Percentiles rank a stretch among this genome's conserved stretches.
Evolutionary conservation across 2,797 vertebrate genomes (phyloP).

Genomic region (Enteromius viviparus): DNA sequence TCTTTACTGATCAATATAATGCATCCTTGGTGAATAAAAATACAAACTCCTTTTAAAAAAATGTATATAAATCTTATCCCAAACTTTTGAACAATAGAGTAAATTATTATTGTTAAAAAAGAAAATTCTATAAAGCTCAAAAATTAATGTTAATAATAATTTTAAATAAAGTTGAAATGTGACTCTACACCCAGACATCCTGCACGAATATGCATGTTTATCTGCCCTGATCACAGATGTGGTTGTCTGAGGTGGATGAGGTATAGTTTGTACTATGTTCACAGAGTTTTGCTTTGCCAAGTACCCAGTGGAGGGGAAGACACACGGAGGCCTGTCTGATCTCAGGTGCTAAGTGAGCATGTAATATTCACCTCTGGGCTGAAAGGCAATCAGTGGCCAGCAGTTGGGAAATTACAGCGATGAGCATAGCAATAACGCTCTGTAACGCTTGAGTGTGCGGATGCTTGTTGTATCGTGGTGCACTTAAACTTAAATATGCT

Average conservation of each 20-base stretch:
- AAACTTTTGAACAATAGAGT: background rate
- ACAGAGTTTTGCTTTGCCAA: constrained; percentile 70
- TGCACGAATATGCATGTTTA: constrained; percentile 19
- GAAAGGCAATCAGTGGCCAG: constrained; percentile 78
- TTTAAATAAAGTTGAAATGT: background rate
- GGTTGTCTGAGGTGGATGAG: constrained; percentile 52
- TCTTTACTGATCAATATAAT: background rate
- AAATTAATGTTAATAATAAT: background rate
- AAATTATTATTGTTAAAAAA: background rate
- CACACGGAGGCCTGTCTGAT: constrained; percentile 77
- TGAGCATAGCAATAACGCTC: constrained; percentile 65
- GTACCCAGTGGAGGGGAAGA: constrained; percentile 77
- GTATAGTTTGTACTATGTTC: constrained; percentile 55
- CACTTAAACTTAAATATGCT: constrained; percentile 40
- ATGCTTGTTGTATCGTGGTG: constrained; percentile 44
- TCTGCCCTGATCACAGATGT: constrained; percentile 40
- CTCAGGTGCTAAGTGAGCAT: constrained; percentile 82
- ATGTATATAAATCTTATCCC: background rate
- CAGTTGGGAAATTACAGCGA: constrained; percentile 72
- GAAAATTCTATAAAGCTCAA: background rate
- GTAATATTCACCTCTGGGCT: constrained; percentile 80
- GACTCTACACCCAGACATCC: constrained; percentile 8
- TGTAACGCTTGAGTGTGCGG: constrained; percentile 53
- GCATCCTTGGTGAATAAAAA: background rate
- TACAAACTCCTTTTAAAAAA: background rate